Conservation (phyloP, 1,140 invertebrate genomes). For the Stenopsyche tienmushanensis region DNA sequence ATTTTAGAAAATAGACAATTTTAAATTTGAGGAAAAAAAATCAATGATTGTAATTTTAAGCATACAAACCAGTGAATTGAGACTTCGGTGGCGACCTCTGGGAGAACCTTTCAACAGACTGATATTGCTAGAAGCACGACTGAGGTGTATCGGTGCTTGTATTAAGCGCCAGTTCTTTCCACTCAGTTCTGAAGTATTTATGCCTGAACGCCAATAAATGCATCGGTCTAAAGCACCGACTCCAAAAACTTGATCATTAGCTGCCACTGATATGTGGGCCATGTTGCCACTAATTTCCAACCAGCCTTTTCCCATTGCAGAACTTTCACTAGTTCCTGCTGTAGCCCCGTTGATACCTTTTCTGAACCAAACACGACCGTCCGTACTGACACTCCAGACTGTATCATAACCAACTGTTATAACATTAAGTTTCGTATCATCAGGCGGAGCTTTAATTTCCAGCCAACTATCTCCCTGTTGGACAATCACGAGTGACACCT, state of each 20-base stretch:
- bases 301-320: slow-evolving; percentile 76
- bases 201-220: slow-evolving; percentile 78
- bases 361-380: slow-evolving; percentile 86
- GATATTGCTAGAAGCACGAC: slow-evolving; percentile 73
- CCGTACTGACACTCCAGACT: slow-evolving; percentile 84
- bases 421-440: slow-evolving; percentile 68
- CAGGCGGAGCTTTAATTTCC: slow-evolving; percentile 76
- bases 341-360: slow-evolving; percentile 77
- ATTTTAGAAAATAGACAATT: no score
- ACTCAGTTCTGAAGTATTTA: slow-evolving; percentile 73
- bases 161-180: slow-evolving; percentile 84
- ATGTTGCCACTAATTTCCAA: slow-evolving; percentile 84
- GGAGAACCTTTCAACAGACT: slow-evolving; percentile 53
- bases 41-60: no score
- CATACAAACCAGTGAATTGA: slow-evolving; percentile 45
- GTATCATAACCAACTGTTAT: slow-evolving; percentile 81
- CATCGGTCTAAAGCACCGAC: slow-evolving; percentile 66
- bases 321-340: slow-evolving; percentile 67
- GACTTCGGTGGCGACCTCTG: slow-evolving; percentile 50
- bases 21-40: not conserved
- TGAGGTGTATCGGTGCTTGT: slow-evolving; percentile 74
- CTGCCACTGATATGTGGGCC: slow-evolving; percentile 76
- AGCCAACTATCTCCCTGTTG: slow-evolving; percentile 78
- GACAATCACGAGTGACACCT: slow-evolving; percentile 72
- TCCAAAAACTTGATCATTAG: slow-evolving; percentile 78